Conservation (phyloP, 2,888 invertebrate genomes). For the Drosophila kanekoi region DNA sequence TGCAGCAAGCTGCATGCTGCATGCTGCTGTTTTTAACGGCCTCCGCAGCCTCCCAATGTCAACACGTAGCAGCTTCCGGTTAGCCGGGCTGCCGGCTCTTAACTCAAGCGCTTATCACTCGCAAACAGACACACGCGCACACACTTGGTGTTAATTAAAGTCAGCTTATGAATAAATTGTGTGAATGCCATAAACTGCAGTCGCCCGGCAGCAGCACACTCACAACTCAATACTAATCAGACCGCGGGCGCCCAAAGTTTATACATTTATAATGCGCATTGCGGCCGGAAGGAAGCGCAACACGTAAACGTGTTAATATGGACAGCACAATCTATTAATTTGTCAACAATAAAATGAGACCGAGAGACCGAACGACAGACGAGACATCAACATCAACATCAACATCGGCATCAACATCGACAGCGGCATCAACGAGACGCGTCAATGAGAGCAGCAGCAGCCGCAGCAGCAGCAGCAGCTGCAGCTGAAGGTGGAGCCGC, state of each 20-base stretch:
- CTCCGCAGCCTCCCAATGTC: slow-evolving; percentile 32
- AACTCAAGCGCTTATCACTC: slow-evolving; percentile 55
- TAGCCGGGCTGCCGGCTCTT: slow-evolving; percentile 37
- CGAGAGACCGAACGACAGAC: slow-evolving; percentile 46
- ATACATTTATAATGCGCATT: slow-evolving; percentile 70
- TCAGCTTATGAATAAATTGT: slow-evolving; percentile 64
- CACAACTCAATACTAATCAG: slow-evolving; percentile 74
- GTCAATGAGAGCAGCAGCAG: slow-evolving; percentile 52
- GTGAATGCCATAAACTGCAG: slow-evolving; percentile 68
- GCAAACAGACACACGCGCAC: slow-evolving; percentile 22
- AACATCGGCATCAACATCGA: slow-evolving; percentile 39
- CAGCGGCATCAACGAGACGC: slow-evolving; percentile 28
- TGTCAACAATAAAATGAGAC: slow-evolving; percentile 81
- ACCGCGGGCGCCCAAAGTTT: slow-evolving; percentile 49
- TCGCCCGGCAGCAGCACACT: slow-evolving; percentile 20
- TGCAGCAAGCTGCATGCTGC: slow-evolving; percentile 22
- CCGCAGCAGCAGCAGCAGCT: slow-evolving; percentile 11
- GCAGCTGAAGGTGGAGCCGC: not conserved
- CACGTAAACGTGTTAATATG: slow-evolving; percentile 82
- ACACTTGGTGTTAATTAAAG: slow-evolving; percentile 57
- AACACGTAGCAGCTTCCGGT: slow-evolving; percentile 62
- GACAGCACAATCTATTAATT: slow-evolving; percentile 83
- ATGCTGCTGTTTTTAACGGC: slow-evolving; percentile 31
- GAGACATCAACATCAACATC: slow-evolving; percentile 32
- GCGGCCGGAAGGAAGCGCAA: slow-evolving; percentile 78